Percentiles rank a stretch among this genome's conserved stretches.
Conservation (phyloP, 2,888 invertebrate species). For the Micropterix aruncella region DNA sequence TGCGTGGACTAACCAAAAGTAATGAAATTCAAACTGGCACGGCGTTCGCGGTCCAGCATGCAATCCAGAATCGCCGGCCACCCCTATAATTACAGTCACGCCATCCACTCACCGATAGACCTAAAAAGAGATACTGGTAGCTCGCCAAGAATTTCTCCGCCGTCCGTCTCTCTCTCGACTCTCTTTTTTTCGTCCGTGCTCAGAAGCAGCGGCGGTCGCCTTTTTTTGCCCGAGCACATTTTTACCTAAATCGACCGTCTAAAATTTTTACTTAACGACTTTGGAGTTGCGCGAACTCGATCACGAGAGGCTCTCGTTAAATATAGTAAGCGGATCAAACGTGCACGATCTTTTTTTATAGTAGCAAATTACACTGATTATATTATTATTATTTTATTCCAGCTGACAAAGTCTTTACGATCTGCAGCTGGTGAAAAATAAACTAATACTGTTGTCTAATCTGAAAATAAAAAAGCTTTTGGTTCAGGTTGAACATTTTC, state of each 20-base stretch:
- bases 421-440: too few relatives aligned
- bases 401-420: too few relatives aligned
- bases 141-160: neutral
- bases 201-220: too few relatives aligned
- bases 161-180: neutral
- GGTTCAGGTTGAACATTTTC: too few relatives aligned
- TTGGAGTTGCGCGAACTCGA: neutral
- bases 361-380: neutral
- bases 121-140: neutral
- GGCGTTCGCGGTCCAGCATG: neutral
- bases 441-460: too few relatives aligned
- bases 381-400: too few relatives aligned
- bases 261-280: too few relatives aligned
- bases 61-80: neutral
- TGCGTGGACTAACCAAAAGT: too few relatives aligned
- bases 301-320: neutral
- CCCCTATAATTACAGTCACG: slow-evolving; percentile 10
- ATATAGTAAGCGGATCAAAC: too few relatives aligned
- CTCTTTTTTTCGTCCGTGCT: neutral
- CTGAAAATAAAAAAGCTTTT: too few relatives aligned
- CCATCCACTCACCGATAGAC: slow-evolving; percentile 5
- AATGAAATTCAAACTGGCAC: too few relatives aligned
- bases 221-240: too few relatives aligned
- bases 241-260: neutral
- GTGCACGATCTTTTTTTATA: neutral